Base-by-base conservation (phyloP, 2,797 vertebrate species). In the Rachycentron canadum region DNA sequence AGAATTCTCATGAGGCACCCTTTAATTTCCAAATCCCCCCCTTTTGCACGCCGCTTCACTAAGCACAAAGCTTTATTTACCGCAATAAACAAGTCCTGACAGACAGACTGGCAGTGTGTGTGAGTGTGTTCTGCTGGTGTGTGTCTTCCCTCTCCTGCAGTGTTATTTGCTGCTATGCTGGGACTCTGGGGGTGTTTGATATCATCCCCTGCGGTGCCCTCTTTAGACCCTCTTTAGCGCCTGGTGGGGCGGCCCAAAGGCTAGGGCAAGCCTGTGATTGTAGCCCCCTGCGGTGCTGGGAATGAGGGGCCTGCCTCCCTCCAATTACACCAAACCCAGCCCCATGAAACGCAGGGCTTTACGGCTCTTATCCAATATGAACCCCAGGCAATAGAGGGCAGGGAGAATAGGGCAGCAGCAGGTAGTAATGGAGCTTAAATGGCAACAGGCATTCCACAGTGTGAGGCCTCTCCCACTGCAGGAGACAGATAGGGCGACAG, bases 351-450 rank as follows among this genome's bases (percentile, higher is more conserved):
- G 90, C 65, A 65, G 82, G 83, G 90, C 87, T 95, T 96, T 95
- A 96, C 89, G 88, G 94, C 94, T 92, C 92, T 94, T 95, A 95
- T 95, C 95, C 95, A 94, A 94, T 94, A 92, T 73, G 89, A 95
- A 95, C 95, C 95, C 94, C 95, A 93, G 95, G 95, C 95, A 95
- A 95, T 93, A 95, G 94, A 96, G 92, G 89, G 61, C 88, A 65
- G 78, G 87, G 83, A 95, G 92, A 95, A 96, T 92, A 84, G 90
- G 89, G 57, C 87, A 86, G 86, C 94, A 90, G 93, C 95, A 96
- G 95, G 95, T 96, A 96, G 94, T 96, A 96, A 96, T 96, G 91
- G 93, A 89, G 85, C 92, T 94, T 95, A 94, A 95, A 95, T 93
- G 91, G 94, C 93, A 94, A 94, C 93, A 94, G 93, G 93, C 92